phyloP scores from a whole-genome alignment of 2,113 vertebrate genomes.

The Anoura caudifer region DNA sequence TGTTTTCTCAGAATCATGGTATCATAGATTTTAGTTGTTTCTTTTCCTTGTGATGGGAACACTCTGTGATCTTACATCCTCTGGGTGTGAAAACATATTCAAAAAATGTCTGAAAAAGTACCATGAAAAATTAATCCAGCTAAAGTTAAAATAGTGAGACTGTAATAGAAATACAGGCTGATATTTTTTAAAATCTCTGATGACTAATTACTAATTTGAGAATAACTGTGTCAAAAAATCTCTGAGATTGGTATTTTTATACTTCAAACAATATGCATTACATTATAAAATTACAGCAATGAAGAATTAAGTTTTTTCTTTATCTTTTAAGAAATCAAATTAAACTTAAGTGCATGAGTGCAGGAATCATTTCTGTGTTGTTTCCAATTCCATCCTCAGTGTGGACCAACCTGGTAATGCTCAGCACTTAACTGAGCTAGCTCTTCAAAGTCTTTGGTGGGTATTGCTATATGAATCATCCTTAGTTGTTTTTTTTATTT shows the following conservation, averaged over 20 bases:
- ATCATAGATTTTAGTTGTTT: conserved; percentile 62
- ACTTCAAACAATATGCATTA: not conserved
- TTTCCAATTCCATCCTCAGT: not conserved
- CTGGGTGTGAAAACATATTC: conserved; percentile 70
- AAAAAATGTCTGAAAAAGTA: conserved; percentile 49
- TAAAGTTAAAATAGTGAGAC: conserved; percentile 70
- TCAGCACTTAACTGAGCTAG: not conserved
- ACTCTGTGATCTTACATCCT: conserved; percentile 67
- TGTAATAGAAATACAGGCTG: not conserved
- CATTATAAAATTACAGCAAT: conserved; percentile 1
- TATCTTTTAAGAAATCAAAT: not conserved
- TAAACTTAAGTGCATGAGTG: not conserved
- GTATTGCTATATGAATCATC: not conserved
- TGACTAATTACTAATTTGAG: conserved; percentile 41
- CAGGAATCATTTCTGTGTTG: not conserved
- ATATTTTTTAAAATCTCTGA: conserved; percentile 16
- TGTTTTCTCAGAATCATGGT: conserved; percentile 50
- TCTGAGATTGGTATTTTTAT: not conserved
- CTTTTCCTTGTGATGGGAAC: conserved; percentile 67
- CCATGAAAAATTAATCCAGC: conserved; percentile 44
- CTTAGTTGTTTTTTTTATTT: not conserved
- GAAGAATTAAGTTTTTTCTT: conserved; percentile 6
- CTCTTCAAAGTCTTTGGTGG: not conserved
- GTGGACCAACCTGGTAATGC: not conserved
- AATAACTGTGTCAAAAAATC: not conserved